A percentile compares a stretch with the other conserved stretches of the same genome.
phyloP scores from a whole-genome alignment of 2,113 vertebrate genomes.

The Ochotona princeps region DNA sequence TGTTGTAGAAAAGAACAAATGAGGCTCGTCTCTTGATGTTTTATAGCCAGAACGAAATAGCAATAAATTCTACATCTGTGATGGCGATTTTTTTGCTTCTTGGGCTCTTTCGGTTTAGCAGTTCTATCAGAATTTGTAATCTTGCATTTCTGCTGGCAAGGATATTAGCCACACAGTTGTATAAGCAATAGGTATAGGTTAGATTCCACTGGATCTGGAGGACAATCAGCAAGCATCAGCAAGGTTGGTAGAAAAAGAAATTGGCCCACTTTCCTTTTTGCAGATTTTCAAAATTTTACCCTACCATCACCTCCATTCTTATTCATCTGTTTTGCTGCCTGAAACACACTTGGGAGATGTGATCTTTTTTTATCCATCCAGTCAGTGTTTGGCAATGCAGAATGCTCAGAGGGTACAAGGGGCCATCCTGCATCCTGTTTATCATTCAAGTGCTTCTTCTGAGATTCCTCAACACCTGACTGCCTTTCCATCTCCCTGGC shows the following conservation, averaged over 20 bases:
- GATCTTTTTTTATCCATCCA: not conserved
- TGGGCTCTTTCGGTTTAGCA: conserved; percentile 4
- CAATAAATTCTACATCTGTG: conserved; percentile 29
- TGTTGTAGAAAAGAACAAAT: conserved; percentile 41
- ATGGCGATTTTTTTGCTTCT: not conserved
- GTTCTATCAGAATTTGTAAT: conserved; percentile 22
- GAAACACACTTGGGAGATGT: not conserved
- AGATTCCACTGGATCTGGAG: not conserved
- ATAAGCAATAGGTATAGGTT: not conserved
- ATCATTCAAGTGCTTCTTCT: not conserved
- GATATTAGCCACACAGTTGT: conserved; percentile 34
- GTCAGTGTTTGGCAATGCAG: not conserved
- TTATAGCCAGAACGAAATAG: not conserved
- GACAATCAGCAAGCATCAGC: not conserved
- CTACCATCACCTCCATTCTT: not conserved
- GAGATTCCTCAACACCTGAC: not conserved
- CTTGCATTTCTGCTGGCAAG: not conserved
- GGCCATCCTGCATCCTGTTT: not conserved
- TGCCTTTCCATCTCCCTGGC: conserved; percentile 39
- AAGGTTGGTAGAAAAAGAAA: not conserved
- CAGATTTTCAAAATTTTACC: not conserved
- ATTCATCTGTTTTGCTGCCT: not conserved
- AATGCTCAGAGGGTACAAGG: not conserved
- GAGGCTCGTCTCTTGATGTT: not conserved
- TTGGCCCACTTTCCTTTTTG: not conserved